These are phyloP conservation scores for Rhinogobio ventralis DNA, from an alignment of 2,797 vertebrate species.

Conservation along the genomic window DNA sequence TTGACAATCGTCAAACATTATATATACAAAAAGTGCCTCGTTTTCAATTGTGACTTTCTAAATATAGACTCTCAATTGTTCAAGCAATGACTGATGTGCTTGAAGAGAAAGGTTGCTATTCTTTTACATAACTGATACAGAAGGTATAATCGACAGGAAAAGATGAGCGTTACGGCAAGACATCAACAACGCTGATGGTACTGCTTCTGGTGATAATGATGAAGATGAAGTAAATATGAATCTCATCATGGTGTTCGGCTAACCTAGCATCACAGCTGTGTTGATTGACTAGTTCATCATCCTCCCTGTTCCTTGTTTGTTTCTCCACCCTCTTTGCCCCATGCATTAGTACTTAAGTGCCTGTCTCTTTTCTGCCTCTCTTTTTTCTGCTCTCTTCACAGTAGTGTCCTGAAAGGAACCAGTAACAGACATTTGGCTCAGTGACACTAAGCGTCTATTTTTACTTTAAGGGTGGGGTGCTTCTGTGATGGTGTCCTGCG, in stretches of 20 bases:
- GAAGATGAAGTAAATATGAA: slow-evolving; percentile 31
- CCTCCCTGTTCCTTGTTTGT: background rate
- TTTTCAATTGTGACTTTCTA: slow-evolving; percentile 73
- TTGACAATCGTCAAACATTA: slow-evolving; percentile 33
- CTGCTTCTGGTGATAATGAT: slow-evolving; percentile 11
- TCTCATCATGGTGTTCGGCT: slow-evolving; percentile 47
- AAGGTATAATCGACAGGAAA: slow-evolving; percentile 44
- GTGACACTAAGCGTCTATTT: slow-evolving; percentile 71
- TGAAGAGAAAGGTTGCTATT: slow-evolving; percentile 56
- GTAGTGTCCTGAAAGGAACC: slow-evolving; percentile 68
- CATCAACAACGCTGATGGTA: background rate
- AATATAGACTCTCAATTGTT: slow-evolving; percentile 58
- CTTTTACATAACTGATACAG: slow-evolving; percentile 27
- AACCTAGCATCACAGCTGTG: slow-evolving; percentile 67
- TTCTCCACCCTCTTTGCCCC: slow-evolving; percentile 51
- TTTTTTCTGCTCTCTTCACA: slow-evolving; percentile 14
- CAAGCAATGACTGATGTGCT: slow-evolving; percentile 29
- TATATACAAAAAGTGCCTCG: slow-evolving; percentile 75
- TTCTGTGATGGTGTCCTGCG: slow-evolving; percentile 64
- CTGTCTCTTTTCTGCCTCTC: slow-evolving; percentile 46
- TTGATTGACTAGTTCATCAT: background rate
- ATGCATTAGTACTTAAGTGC: slow-evolving; percentile 77
- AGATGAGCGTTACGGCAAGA: background rate
- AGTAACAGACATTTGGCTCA: slow-evolving; percentile 66
- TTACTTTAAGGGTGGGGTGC: slow-evolving; percentile 70